Conservation (phyloP, 1,140 invertebrate species). For the Globodera ellingtonae region DNA sequence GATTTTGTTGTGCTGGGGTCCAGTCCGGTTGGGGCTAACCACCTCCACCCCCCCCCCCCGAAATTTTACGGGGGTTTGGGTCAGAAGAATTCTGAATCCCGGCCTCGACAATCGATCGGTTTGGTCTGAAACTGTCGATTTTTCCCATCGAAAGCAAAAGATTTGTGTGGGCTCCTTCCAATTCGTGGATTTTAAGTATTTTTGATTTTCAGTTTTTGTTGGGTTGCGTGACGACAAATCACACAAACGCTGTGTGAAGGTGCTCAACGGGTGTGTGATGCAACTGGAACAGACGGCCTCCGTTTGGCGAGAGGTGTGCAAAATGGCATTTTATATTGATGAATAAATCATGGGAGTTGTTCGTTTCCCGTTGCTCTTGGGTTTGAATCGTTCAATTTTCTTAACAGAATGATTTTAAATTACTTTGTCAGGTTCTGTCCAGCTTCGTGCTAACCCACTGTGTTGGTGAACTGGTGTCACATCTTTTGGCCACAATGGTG, state of each 20-base stretch:
- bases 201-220: slow-evolving; percentile 28
- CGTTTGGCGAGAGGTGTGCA: slow-evolving; percentile 40
- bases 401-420: no score
- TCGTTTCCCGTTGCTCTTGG: no score
- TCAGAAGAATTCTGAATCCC: not conserved
- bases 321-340: no score
- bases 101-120: not conserved
- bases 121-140: not conserved
- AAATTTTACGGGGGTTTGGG: no score
- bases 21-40: no score
- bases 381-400: no score
- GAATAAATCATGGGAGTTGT: no score
- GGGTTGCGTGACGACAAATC: slow-evolving; percentile 22
- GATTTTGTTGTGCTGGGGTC: no score
- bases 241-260: slow-evolving; percentile 33
- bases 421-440: slow-evolving; percentile 38
- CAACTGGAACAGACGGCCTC: slow-evolving; percentile 42
- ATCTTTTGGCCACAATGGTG: slow-evolving; percentile 36
- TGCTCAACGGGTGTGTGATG: slow-evolving; percentile 42
- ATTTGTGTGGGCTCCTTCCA: no score
- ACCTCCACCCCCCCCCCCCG: no score
- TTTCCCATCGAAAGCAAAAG: no score
- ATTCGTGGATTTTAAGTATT: no score
- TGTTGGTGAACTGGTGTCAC: slow-evolving; percentile 39
- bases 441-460: slow-evolving; percentile 38